Evolutionary conservation across 1,140 invertebrate species (phyloP).

Genomic region (Drosophila novamexicana): DNA sequence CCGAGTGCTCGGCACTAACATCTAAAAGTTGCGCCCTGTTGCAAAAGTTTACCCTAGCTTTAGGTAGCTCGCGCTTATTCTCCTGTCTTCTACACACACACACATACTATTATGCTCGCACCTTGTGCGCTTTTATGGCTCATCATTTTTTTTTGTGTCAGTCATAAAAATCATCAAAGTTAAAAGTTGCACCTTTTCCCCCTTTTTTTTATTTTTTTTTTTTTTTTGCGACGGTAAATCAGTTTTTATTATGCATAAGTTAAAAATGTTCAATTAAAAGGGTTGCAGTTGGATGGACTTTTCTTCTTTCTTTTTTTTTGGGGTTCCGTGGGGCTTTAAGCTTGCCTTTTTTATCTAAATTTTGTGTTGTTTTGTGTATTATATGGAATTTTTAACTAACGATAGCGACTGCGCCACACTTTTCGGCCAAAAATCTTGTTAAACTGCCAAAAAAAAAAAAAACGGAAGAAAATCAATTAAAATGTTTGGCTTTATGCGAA

Average conservation of each 20-base stretch:
- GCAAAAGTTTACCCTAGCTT: slow-evolving; percentile 63
- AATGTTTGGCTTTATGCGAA: neutral
- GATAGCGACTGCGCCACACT: slow-evolving; percentile 15
- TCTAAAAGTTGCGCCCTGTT: slow-evolving; percentile 62
- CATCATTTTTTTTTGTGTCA: slow-evolving; percentile 62
- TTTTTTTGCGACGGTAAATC: slow-evolving; percentile 55
- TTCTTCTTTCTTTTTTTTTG: neutral
- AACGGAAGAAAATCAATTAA: neutral
- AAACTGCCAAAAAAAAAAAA: neutral
- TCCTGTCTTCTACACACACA: slow-evolving; percentile 25
- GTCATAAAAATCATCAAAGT: slow-evolving; percentile 63
- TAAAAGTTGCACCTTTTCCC: slow-evolving; percentile 69
- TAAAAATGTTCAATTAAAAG: slow-evolving; percentile 79
- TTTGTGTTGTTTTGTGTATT: slow-evolving; percentile 10
- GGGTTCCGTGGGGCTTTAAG: neutral
- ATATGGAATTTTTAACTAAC: slow-evolving; percentile 34
- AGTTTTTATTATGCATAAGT: slow-evolving; percentile 81
- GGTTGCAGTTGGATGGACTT: slow-evolving; percentile 2
- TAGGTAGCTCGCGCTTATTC: slow-evolving; percentile 11
- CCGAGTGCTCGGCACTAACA: slow-evolving; percentile 73
- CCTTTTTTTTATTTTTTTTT: slow-evolving; percentile 13
- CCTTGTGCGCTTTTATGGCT: slow-evolving; percentile 68
- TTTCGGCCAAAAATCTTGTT: neutral
- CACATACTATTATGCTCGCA: slow-evolving; percentile 33
- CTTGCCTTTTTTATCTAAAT: neutral